Evolutionary conservation across 2,113 vertebrate species (phyloP).

Genomic region (Pachycephala philippinensis): DNA sequence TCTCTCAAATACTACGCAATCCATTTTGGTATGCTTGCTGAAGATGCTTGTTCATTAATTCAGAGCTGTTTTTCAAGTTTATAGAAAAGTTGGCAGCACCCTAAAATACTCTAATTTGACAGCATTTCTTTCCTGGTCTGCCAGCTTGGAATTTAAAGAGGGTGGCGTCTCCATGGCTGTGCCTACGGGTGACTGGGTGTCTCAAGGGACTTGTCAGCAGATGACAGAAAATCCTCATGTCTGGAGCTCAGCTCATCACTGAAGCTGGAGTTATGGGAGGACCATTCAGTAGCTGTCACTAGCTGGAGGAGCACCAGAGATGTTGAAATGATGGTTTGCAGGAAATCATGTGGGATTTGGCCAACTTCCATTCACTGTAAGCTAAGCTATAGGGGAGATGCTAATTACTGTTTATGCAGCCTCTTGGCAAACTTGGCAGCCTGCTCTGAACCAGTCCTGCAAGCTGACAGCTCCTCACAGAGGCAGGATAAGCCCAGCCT

Average conservation of each 20-base stretch:
- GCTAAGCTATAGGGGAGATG: not conserved
- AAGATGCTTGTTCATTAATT: not conserved
- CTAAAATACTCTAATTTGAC: not conserved
- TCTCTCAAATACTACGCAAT: not conserved
- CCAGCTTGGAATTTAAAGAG: not conserved
- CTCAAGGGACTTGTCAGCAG: not conserved
- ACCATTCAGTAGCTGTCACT: not conserved
- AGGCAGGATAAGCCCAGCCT: not conserved
- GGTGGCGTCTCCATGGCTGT: not conserved
- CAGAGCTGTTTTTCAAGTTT: not conserved
- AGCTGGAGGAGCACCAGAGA: not conserved
- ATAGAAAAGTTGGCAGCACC: not conserved
- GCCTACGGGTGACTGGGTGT: not conserved
- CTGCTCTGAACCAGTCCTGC: fast-evolving
- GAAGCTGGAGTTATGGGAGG: not conserved
- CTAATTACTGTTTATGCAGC: not conserved
- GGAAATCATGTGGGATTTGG: not conserved
- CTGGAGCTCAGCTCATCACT: not conserved
- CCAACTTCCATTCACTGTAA: not conserved
- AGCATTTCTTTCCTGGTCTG: not conserved
- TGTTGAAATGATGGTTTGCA: not conserved
- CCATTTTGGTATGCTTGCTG: not conserved
- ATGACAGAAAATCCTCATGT: not conserved
- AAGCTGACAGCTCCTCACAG: not conserved
- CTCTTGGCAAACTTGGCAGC: not conserved